Conservation (phyloP, 2,797 vertebrate species). For the Gambelia wislizenii region DNA sequence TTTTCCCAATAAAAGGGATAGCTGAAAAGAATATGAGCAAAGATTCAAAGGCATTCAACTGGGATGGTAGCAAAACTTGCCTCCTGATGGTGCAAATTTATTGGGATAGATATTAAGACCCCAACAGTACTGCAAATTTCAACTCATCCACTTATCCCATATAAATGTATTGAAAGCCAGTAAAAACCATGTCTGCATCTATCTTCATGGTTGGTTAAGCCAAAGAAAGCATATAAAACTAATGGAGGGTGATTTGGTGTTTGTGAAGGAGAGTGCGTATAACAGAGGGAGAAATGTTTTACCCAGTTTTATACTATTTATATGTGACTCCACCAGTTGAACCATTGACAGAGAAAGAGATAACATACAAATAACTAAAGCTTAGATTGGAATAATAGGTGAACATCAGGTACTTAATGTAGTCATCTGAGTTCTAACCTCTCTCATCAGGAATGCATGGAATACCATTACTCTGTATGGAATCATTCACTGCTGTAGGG, state of each 20-base stretch:
- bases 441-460: conserved; percentile 87
- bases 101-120: background rate
- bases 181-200: background rate
- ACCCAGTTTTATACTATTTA: background rate
- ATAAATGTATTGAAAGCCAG: background rate
- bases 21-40: background rate
- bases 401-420: background rate
- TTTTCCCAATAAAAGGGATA: background rate
- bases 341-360: background rate
- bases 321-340: background rate
- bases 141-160: background rate
- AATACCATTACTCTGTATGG: conserved; percentile 84
- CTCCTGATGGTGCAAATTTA: background rate
- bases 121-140: background rate
- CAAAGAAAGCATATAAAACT: background rate
- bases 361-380: background rate
- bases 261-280: background rate
- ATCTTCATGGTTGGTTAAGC: background rate
- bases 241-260: background rate
- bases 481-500: conserved; percentile 83
- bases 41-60: too few relatives aligned
- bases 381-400: background rate
- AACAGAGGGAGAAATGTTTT: background rate
- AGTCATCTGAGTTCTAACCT: conserved; percentile 78
- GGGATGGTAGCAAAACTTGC: background rate